Conservation (phyloP, 2,888 invertebrate species). For the Ctenicera cuprea region DNA sequence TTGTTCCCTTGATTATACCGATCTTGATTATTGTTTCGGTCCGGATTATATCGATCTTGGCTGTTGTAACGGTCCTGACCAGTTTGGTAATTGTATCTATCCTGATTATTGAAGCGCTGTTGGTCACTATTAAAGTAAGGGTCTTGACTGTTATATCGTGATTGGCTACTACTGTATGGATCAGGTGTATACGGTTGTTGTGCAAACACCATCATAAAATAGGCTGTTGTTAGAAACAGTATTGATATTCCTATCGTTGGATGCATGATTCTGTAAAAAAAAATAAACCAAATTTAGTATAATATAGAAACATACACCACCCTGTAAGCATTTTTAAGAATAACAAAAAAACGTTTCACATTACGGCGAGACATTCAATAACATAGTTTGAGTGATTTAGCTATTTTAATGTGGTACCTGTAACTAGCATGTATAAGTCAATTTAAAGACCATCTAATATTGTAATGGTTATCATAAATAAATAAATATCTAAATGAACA, state of each 20-base stretch:
- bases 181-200: constrained; percentile 48
- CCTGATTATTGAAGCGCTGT: constrained; percentile 40
- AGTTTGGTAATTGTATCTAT: constrained; percentile 52
- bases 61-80: constrained; percentile 29
- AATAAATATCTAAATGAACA: too few relatives aligned
- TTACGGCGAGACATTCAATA: too few relatives aligned
- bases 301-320: too few relatives aligned
- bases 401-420: too few relatives aligned
- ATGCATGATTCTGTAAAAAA: constrained; percentile 46
- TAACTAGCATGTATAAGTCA: too few relatives aligned
- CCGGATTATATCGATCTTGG: constrained; percentile 43
- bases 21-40: constrained; percentile 51
- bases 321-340: too few relatives aligned
- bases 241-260: constrained; percentile 34
- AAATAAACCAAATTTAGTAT: neutral
- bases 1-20: constrained; percentile 49
- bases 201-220: constrained; percentile 42
- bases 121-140: constrained; percentile 41
- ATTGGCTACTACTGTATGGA: constrained; percentile 38
- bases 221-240: constrained; percentile 38
- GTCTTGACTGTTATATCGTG: constrained; percentile 41
- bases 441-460: too few relatives aligned
- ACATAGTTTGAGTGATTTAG: too few relatives aligned
- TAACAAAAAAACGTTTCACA: too few relatives aligned
- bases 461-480: too few relatives aligned